Evolutionary conservation across 2,888 invertebrate genomes (phyloP), one percentile per base, ranked within the genome.

Genomic region (Coenonympha arcania): DNA sequence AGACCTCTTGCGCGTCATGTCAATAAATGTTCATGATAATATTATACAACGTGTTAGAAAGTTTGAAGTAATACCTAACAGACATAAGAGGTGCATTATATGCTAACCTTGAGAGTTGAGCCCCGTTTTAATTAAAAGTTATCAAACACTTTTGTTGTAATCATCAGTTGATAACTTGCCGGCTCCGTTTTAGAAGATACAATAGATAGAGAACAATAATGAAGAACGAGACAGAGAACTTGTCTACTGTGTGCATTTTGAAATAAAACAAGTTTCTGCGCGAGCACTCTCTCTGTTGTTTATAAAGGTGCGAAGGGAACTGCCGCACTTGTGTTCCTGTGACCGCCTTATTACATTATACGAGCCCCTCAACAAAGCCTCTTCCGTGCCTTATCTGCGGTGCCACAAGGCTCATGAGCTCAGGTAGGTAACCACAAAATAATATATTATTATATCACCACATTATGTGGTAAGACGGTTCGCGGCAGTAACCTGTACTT

Each of bases 381-480:
- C 70, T 67, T 64, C 66, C 80, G 82, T 82, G 84, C 80, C 83
- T 82, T 84, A 83, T 83, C 83, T 78, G 71, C 68, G 70, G 73
- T 64, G 68, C 72, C 77, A 71, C 75, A 79, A 81, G 76, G 79
- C 66, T 76, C 74, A 74, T 83, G 81, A 82, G 79, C 82, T 65
- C 75, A 75, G 73, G 79, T 80, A 78, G 79, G 79, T 39, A 82
- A 82, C 82, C 80, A 79, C 73, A 58, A 69, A 79, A 83, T 79
- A 83, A n/a, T n/a, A n/a, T n/a, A n/a, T n/a, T n/a, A n/a, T n/a
- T 79, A 80, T 82, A 82, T 79, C 77, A 77, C 67, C 77, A 80
- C 77, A 81, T 83, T 83, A 83, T 78, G 79, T 77, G 73, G 71
- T 69, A 66, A 68, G 67, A 73, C 70, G 71, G 15, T 24, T 15